Conservation (phyloP, 2,113 vertebrate genomes). For the Dicerorhinus sumatrensis region DNA sequence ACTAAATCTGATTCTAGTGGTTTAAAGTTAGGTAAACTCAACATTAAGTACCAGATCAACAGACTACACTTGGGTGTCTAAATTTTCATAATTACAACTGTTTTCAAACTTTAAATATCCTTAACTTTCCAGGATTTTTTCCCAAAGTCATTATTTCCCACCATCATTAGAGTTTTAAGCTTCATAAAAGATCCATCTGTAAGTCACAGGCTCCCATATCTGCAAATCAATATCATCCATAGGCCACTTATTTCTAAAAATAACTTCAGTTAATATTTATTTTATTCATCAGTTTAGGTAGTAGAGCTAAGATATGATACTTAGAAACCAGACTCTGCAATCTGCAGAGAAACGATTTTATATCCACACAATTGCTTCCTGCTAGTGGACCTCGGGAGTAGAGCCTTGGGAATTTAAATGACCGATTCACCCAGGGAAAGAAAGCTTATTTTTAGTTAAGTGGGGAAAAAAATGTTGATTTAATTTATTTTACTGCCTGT, state of each 20-base stretch:
- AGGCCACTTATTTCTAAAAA: conserved; percentile 55
- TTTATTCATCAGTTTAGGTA: conserved; percentile 27
- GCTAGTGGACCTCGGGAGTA: not conserved
- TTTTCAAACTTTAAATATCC: conserved; percentile 17
- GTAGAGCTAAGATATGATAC: not conserved
- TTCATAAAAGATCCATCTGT: not conserved
- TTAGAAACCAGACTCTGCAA: not conserved
- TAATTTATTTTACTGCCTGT: conserved; percentile 75
- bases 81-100: not conserved
- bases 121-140: conserved; percentile 30
- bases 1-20: not conserved
- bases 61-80: not conserved
- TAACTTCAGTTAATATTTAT: conserved; percentile 60
- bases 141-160: not conserved
- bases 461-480: conserved; percentile 33
- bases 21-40: not conserved
- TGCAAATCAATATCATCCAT: conserved; percentile 23
- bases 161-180: not conserved
- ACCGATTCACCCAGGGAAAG: conserved; percentile 65
- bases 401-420: conserved; percentile 67
- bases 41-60: not conserved
- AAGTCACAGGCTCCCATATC: not conserved
- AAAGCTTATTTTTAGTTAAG: conserved; percentile 74
- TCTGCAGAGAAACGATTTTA: conserved; percentile 43
- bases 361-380: conserved; percentile 48